phyloP scores from a whole-genome alignment of 2,113 vertebrate genomes.

The Ovis canadensis region DNA sequence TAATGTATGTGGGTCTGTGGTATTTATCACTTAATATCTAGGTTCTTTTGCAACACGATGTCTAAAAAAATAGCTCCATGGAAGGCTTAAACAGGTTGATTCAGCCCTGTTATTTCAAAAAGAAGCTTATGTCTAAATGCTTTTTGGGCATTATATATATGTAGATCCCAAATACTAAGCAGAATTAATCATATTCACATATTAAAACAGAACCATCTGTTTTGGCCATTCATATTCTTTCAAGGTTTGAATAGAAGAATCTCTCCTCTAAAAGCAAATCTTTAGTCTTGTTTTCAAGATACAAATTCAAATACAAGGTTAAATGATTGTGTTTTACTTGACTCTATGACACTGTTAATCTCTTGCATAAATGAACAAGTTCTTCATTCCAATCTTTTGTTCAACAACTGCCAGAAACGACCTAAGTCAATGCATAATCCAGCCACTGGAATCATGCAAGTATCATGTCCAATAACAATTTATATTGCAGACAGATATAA shows the following conservation, averaged over 20 bases:
- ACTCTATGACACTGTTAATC: fast-evolving
- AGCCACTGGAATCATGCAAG: fast-evolving
- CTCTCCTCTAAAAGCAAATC: neutral
- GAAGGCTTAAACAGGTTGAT: neutral
- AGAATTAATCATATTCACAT: neutral
- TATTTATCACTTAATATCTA: neutral
- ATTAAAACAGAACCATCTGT: neutral
- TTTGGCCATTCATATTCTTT: neutral
- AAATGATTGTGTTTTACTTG: neutral
- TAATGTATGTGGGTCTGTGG: neutral
- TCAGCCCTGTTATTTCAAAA: neutral
- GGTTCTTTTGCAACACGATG: neutral
- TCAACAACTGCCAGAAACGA: neutral
- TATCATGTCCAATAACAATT: conserved; percentile 13
- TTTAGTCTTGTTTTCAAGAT: neutral
- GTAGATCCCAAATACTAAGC: neutral
- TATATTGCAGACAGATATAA: neutral
- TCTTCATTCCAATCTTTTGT: neutral
- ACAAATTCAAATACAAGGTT: neutral
- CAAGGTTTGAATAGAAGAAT: neutral
- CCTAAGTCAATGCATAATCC: neutral
- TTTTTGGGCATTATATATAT: neutral
- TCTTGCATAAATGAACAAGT: neutral
- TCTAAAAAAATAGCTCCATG: neutral
- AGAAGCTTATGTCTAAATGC: neutral